phyloP scores from a whole-genome alignment of 2,888 invertebrate genomes.

The Euclidia mi region DNA sequence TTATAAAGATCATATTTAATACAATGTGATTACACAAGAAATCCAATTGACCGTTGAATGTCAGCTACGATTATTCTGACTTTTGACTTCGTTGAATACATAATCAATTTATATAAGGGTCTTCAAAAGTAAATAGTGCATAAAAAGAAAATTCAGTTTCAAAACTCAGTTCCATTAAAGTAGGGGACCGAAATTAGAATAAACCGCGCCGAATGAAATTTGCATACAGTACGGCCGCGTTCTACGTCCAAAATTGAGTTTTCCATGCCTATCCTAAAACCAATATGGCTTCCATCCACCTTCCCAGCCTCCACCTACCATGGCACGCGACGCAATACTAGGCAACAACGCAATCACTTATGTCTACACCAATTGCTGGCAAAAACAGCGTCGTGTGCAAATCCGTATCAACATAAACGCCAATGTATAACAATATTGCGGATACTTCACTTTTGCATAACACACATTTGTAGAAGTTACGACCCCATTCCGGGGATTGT shows the following conservation, averaged over 20 bases:
- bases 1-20: too few relatives aligned
- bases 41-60: too few relatives aligned
- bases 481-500: conserved; percentile 40
- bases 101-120: conserved; percentile 5
- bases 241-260: conserved; percentile 68
- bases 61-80: too few relatives aligned
- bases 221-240: conserved; percentile 65
- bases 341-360: conserved; percentile 44
- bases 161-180: conserved; percentile 49
- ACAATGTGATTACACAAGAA: too few relatives aligned
- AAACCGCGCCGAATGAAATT: conserved; percentile 62
- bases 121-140: conserved; percentile 17
- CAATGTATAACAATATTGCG: conserved; percentile 40
- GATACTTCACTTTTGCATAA: conserved; percentile 24
- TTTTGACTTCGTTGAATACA: too few relatives aligned
- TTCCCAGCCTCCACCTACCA: conserved; percentile 21
- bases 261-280: conserved; percentile 64
- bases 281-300: conserved; percentile 64
- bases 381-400: conserved; percentile 26
- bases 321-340: conserved; percentile 7
- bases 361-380: conserved; percentile 52
- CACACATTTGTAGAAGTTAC: conserved; percentile 32
- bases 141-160: conserved; percentile 45
- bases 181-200: conserved; percentile 61
- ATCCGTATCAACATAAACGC: conserved; percentile 29